A percentile compares a stretch with the other conserved stretches of the same genome.
Evolutionary conservation across 2,113 vertebrate genomes (phyloP).

Genomic region (Leptobrachium ailaonicum): DNA sequence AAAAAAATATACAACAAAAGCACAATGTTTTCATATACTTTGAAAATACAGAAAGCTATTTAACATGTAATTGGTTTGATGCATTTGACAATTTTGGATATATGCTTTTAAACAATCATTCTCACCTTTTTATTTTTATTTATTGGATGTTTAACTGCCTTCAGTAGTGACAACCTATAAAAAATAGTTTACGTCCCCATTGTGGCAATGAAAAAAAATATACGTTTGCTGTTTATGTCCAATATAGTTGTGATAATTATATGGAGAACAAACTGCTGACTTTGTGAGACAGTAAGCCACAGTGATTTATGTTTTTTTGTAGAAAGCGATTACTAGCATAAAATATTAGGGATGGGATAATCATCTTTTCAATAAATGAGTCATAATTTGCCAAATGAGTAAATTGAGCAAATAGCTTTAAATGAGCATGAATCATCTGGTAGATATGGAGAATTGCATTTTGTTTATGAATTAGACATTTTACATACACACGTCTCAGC

Average conservation of each 20-base stretch:
- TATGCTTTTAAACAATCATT: not conserved
- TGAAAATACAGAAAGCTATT: no score
- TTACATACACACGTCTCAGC: not conserved
- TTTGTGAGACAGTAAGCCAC: not conserved
- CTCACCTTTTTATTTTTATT: not conserved
- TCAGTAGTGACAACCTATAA: not conserved
- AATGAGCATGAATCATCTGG: constrained; percentile 10
- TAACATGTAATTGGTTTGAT: not conserved
- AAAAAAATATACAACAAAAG: no score
- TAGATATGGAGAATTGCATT: constrained; percentile 8
- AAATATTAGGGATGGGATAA: constrained; percentile 1
- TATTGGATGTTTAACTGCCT: not conserved
- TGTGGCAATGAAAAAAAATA: not conserved
- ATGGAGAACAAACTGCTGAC: not conserved
- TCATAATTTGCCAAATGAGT: constrained; percentile 9
- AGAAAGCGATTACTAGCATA: constrained; percentile 2
- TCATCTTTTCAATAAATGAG: constrained; percentile 1
- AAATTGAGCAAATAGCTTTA: constrained; percentile 12
- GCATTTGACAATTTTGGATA: not conserved
- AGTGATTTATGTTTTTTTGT: constrained; percentile 1
- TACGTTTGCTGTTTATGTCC: not conserved
- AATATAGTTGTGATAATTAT: constrained; percentile 2
- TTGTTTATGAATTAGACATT: constrained; percentile 16
- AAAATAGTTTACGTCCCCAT: not conserved
- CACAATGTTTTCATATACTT: no score